Evolutionary conservation across 1,140 invertebrate genomes (phyloP), one percentile per base, ranked within the genome.

Genomic region (Zaprionus capensis): DNA sequence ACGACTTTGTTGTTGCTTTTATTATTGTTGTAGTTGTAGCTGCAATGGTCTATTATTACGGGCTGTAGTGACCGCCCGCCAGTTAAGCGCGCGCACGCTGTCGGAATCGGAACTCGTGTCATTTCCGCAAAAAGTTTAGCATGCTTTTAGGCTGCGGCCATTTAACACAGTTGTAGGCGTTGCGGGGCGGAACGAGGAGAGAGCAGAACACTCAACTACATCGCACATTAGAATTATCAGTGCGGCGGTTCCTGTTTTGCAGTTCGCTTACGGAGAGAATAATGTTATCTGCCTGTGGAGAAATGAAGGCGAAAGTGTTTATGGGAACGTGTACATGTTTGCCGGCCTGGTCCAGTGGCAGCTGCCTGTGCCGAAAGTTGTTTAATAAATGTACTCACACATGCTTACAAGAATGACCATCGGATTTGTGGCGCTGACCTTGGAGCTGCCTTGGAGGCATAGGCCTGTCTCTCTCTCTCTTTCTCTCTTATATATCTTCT

Each of bases 361-460:
- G 75, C 71, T 84, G 82, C 22, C 61, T 69, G 55, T 63, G 68
- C 20, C 44, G 66, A 87, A 87, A 88, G 71, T 87, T 87, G 78
- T 88, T 88, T 87, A 87, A 87, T 87, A 87, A 87, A 87, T 87
- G 85, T 88, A 88, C 84, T 87, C 78, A 78, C 81, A 87, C 78
- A 83, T 81, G 80, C 67, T 74, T 66, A 80, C 41, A 59, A n/a
- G 26, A 38, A 58, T 78, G 82, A 56, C 31, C 81, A 57, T 55
- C 62, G 46, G 71, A 71, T 73, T 76, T 64, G 67, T 72, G 14
- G 38, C 28, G 11, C 20, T 65, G 67, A 65, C 78, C 78, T 82
- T 79, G 71, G 31, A 44, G 34, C 44, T 38, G 68, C 69, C 64
- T 74, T 46, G 53, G 53, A 26, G 36, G 49, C 57, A 15, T 61